Percentiles rank a stretch among this genome's conserved stretches.
These are phyloP conservation scores for Ditula angustiorana DNA, from an alignment of 2,888 invertebrate species.

Conservation along the genomic window DNA sequence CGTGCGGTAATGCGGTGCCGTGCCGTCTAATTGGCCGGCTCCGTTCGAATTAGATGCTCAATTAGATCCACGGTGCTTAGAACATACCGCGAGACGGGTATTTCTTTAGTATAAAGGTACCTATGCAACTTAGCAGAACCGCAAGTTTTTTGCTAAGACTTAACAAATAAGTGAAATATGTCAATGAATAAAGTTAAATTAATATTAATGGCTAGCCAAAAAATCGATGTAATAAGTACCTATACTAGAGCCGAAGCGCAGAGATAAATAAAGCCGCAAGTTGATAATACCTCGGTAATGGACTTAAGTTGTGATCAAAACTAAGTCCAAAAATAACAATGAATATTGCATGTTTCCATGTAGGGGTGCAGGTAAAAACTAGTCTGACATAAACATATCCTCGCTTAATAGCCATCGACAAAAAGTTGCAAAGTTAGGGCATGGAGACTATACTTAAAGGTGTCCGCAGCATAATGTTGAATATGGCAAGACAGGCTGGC, in stretches of 20 bases:
- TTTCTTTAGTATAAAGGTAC: too few relatives aligned
- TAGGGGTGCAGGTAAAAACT: not conserved
- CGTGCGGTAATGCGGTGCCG: slow-evolving; percentile 28
- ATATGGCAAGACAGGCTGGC: slow-evolving; percentile 11
- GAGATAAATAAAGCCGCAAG: too few relatives aligned
- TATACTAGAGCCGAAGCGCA: too few relatives aligned
- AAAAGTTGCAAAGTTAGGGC: not conserved
- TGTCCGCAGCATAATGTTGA: not conserved
- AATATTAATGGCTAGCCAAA: too few relatives aligned
- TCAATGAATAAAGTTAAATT: too few relatives aligned
- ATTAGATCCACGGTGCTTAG: slow-evolving; percentile 84
- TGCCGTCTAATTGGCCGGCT: slow-evolving; percentile 54
- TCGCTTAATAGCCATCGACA: not conserved
- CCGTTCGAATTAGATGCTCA: slow-evolving; percentile 80
- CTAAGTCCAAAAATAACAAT: not conserved
- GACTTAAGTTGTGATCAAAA: too few relatives aligned
- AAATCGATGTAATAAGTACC: too few relatives aligned
- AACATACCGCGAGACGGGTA: slow-evolving; percentile 15
- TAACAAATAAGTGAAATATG: too few relatives aligned
- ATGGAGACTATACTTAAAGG: not conserved
- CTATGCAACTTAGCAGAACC: too few relatives aligned
- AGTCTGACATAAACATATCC: not conserved
- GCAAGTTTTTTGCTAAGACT: too few relatives aligned
- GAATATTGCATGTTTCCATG: slow-evolving; percentile 3
- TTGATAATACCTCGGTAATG: too few relatives aligned